phyloP scores from a whole-genome alignment of 1,140 invertebrate species.

The Zaprionus nigranus region DNA sequence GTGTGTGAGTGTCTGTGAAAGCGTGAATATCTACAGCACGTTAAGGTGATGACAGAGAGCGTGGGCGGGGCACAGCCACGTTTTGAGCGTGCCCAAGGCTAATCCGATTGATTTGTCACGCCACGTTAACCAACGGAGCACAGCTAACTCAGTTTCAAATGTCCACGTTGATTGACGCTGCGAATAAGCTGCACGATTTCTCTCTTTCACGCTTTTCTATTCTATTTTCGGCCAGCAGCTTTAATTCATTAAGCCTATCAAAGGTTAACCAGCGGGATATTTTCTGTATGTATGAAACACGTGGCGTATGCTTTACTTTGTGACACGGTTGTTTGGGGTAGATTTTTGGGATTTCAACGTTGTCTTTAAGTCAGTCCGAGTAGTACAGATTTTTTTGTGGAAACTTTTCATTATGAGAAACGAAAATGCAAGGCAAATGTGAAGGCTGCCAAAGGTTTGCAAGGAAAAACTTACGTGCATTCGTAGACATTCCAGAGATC shows the following conservation, averaged over 20 bases:
- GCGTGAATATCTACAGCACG: conserved; percentile 41
- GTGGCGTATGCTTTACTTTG: conserved; percentile 40
- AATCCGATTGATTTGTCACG: conserved; percentile 82
- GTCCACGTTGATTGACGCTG: conserved; percentile 49
- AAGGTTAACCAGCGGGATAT: conserved; percentile 43
- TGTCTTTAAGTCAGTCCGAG: conserved; percentile 50
- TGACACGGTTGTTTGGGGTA: not conserved
- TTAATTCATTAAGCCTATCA: conserved; percentile 80
- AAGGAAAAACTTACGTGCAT: conserved; percentile 93
- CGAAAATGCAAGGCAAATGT: conserved; percentile 61
- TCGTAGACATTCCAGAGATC: conserved; percentile 98
- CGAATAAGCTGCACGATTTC: conserved; percentile 32
- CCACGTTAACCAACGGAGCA: conserved; percentile 61
- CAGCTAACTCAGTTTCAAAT: conserved; percentile 51
- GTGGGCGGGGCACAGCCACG: conserved; percentile 29
- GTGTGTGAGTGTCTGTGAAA: conserved; percentile 39
- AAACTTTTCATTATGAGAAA: conserved; percentile 52
- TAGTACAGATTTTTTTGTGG: conserved; percentile 46
- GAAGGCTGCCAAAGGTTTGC: conserved; percentile 9
- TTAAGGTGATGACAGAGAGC: not conserved
- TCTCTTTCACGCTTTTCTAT: conserved; percentile 16
- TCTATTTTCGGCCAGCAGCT: conserved; percentile 36
- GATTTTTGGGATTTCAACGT: not conserved
- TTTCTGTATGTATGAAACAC: conserved; percentile 7
- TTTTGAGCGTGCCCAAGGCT: conserved; percentile 53